These are phyloP conservation scores for Schizaphis graminum DNA, from an alignment of 2,888 invertebrate species.

Conservation along the genomic window DNA sequence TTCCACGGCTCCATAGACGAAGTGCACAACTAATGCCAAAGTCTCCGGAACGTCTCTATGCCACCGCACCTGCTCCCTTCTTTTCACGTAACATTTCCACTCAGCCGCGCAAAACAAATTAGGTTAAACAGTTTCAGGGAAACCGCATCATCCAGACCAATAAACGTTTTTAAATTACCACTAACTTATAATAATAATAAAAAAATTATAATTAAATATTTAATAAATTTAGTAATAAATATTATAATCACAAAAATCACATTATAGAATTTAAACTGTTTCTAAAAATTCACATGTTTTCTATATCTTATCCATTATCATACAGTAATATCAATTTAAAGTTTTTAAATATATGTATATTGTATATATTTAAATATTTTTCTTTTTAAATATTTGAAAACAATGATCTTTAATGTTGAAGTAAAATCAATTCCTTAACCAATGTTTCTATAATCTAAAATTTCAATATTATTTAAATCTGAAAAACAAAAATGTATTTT, in stretches of 20 bases:
- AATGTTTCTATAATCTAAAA: background rate
- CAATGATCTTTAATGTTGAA: background rate
- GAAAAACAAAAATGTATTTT: background rate
- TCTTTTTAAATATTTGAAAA: background rate
- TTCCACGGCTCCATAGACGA: constrained; percentile 66
- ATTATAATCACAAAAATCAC: background rate
- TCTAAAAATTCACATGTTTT: background rate
- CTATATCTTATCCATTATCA: background rate
- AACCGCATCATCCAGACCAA: constrained; percentile 28
- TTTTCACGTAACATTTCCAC: constrained; percentile 17
- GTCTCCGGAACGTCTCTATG: constrained; percentile 62
- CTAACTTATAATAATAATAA: background rate
- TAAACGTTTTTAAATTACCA: constrained; percentile 49
- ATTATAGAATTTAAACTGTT: background rate
- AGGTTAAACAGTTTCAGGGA: constrained; percentile 61
- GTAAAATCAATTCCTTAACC: background rate
- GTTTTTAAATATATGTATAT: background rate
- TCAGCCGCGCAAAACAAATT: constrained; percentile 60
- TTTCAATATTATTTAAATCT: background rate
- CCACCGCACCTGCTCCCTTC: constrained; percentile 57
- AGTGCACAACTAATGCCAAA: constrained; percentile 63
- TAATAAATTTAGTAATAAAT: background rate
- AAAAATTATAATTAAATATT: background rate
- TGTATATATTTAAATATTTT: background rate
- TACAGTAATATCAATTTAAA: background rate